These are phyloP conservation scores for Chrysotoxum bicinctum DNA, from an alignment of 2,888 invertebrate genomes.

Conservation along the genomic window DNA sequence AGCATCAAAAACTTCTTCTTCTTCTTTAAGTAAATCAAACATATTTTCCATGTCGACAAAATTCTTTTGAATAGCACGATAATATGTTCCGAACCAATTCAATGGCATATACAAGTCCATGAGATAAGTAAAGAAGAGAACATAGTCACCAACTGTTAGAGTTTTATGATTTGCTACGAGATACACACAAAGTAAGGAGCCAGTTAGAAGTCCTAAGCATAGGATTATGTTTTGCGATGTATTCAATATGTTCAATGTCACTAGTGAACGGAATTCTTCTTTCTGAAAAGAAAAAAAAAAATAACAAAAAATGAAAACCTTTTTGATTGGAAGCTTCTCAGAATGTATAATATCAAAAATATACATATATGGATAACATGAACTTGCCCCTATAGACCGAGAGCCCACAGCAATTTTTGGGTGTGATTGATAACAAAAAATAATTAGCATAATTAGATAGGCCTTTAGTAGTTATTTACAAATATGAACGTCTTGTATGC, in stretches of 20 bases:
- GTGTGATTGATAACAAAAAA: too few relatives aligned
- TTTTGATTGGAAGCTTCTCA: too few relatives aligned
- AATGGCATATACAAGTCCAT: conserved; percentile 97
- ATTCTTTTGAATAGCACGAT: conserved; percentile 97
- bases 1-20: conserved; percentile 92
- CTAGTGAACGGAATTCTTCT: conserved; percentile 94
- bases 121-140: conserved; percentile 96
- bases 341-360: too few relatives aligned
- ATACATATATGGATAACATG: too few relatives aligned
- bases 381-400: too few relatives aligned
- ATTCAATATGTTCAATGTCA: conserved; percentile 95
- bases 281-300: conserved; percentile 81
- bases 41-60: conserved; percentile 99
- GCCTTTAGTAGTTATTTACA: too few relatives aligned
- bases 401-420: too few relatives aligned
- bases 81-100: conserved; percentile 99
- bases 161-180: conserved; percentile 88
- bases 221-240: conserved; percentile 95
- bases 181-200: conserved; percentile 93
- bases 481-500: too few relatives aligned
- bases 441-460: too few relatives aligned
- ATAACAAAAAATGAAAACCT: neutral
- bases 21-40: conserved; percentile 95
- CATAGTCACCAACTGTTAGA: conserved; percentile 96
- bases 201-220: conserved; percentile 91